A percentile compares a stretch with the other conserved stretches of the same genome.
Evolutionary conservation across 2,113 vertebrate genomes (phyloP).

Genomic region (Mormyrus lacerda): DNA sequence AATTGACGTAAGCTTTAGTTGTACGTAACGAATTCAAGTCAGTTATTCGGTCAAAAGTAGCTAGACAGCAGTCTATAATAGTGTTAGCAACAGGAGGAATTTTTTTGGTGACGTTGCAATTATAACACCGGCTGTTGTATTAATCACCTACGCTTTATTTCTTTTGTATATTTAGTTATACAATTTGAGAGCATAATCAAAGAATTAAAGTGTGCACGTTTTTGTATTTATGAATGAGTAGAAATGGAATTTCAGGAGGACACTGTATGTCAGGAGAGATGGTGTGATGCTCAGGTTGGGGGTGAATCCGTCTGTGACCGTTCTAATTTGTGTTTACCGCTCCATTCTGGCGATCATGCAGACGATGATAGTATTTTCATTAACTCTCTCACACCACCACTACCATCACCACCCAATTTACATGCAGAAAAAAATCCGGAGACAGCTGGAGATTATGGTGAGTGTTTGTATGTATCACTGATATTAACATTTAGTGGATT

Average conservation of each 20-base stretch:
- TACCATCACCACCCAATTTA: background rate
- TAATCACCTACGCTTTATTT: background rate
- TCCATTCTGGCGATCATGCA: conserved; percentile 1
- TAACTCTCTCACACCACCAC: conserved; percentile 11
- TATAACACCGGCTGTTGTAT: background rate
- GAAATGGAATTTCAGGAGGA: background rate
- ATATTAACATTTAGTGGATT: background rate
- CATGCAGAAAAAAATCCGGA: conserved; percentile 6
- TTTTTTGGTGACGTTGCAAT: background rate
- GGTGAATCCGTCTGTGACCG: background rate
- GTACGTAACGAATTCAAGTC: background rate
- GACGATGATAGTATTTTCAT: conserved; percentile 18
- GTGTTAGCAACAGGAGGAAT: background rate
- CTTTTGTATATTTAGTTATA: background rate
- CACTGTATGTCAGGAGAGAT: background rate
- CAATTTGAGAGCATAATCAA: background rate
- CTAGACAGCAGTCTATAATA: background rate
- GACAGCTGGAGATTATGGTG: background rate
- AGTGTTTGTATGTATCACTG: background rate
- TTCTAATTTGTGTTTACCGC: background rate
- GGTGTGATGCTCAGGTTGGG: background rate
- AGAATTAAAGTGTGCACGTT: background rate
- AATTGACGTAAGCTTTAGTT: background rate
- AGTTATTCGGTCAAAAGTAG: background rate
- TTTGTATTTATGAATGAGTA: background rate